Conservation (phyloP, 2,113 vertebrate species). For the Sinosuthora webbiana region DNA sequence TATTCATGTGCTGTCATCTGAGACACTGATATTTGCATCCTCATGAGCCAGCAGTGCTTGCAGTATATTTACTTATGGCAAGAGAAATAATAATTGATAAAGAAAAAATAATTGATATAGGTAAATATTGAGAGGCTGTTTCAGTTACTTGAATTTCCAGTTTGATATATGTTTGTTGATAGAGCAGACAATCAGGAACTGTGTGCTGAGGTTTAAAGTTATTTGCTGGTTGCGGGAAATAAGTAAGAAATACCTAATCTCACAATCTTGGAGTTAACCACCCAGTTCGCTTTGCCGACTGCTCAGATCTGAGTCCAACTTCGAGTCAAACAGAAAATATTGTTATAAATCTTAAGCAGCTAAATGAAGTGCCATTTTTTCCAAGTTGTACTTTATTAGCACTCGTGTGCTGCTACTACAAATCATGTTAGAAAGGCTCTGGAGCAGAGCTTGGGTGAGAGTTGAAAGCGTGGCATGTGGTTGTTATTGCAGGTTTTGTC, state of each 20-base stretch:
- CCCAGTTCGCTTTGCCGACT: neutral
- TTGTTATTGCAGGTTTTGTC: neutral
- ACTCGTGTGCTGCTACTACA: neutral
- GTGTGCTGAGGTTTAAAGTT: neutral
- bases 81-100: neutral
- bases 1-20: neutral
- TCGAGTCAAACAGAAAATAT: neutral
- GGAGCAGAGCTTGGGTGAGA: neutral
- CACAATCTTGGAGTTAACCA: neutral
- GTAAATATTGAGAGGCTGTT: neutral
- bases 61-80: neutral
- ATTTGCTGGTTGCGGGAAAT: neutral
- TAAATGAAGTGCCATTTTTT: neutral
- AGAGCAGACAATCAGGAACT: neutral
- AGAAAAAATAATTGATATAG: neutral
- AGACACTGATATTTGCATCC: neutral
- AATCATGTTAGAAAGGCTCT: neutral
- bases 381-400: neutral
- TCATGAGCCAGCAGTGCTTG: neutral
- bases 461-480: neutral
- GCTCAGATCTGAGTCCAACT: neutral
- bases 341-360: neutral
- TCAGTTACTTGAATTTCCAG: neutral
- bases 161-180: neutral
- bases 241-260: neutral